Conservation (phyloP, 2,888 invertebrate genomes). For the Lepidocyrtinus sp. region DNA sequence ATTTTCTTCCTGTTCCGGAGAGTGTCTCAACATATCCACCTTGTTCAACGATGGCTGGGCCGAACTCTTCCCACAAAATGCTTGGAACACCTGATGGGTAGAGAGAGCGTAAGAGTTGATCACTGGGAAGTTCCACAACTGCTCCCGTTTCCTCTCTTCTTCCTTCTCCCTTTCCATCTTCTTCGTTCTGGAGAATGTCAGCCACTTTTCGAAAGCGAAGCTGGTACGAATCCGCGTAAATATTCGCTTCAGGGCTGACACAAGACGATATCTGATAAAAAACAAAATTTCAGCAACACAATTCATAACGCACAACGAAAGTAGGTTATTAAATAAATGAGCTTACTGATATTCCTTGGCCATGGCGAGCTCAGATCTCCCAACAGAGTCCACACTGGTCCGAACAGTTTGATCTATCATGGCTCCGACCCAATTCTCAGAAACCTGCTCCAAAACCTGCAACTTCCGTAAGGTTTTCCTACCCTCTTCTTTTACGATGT, state of each 20-base stretch:
- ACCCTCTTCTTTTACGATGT: not conserved
- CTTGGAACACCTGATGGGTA: conserved; percentile 37
- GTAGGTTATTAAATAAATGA: not conserved
- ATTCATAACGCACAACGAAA: not conserved
- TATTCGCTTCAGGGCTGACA: conserved; percentile 19
- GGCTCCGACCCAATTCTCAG: not conserved
- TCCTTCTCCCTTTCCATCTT: conserved; percentile 39
- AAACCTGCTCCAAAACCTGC: not conserved
- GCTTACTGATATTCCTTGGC: conserved; percentile 47
- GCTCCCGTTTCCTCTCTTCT: conserved; percentile 44
- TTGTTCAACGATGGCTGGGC: conserved; percentile 36
- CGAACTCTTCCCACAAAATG: conserved; percentile 44
- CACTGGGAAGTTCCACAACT: conserved; percentile 54
- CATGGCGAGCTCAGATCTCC: conserved; percentile 22
- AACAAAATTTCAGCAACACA: not conserved
- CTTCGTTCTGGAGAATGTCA: conserved; percentile 26
- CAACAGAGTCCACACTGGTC: not conserved
- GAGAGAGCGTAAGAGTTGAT: conserved; percentile 42
- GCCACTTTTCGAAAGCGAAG: conserved; percentile 40
- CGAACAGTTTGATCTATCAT: conserved; percentile 33
- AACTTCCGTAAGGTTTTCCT: not conserved
- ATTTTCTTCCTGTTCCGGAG: no score
- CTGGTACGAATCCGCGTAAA: conserved; percentile 37
- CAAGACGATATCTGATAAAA: conserved; percentile 8
- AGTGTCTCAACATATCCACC: not conserved